phyloP scores from a whole-genome alignment of 1,140 invertebrate genomes.

The Agrypnia vestita region DNA sequence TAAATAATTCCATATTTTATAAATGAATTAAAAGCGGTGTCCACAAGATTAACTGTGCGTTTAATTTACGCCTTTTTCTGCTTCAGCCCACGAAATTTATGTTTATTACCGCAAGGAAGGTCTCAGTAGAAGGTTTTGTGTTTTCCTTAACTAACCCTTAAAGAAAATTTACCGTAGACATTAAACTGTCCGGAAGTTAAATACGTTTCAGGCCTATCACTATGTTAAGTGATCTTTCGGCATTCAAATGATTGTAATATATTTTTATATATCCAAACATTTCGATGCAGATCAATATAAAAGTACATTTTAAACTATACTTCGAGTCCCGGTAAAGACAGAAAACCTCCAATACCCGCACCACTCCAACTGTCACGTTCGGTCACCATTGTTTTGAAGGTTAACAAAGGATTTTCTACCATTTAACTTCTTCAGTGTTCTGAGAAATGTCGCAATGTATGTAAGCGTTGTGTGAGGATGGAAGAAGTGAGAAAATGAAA shows the following conservation, averaged over 20 bases:
- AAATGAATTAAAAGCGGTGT: neutral
- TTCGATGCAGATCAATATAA: no score
- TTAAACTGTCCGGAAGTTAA: neutral
- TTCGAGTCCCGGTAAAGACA: no score
- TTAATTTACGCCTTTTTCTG: neutral
- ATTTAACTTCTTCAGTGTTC: no score
- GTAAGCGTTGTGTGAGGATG: no score
- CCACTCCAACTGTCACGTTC: no score
- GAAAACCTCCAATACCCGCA: no score
- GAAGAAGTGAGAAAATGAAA: no score
- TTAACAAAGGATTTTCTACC: no score
- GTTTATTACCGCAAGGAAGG: neutral
- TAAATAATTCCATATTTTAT: neutral
- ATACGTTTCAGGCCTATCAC: neutral
- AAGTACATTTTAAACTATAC: no score
- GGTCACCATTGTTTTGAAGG: no score
- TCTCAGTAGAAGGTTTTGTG: neutral
- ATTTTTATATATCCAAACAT: no score
- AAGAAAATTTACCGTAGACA: conserved; percentile 10
- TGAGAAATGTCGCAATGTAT: no score
- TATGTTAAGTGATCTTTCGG: neutral
- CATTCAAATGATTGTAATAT: neutral
- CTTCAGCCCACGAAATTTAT: neutral
- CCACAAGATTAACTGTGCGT: neutral
- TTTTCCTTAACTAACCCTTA: neutral